Percentiles rank a stretch among this genome's conserved stretches.
Evolutionary conservation across 2,797 vertebrate species (phyloP).

Genomic region (Pelobates cultripes): DNA sequence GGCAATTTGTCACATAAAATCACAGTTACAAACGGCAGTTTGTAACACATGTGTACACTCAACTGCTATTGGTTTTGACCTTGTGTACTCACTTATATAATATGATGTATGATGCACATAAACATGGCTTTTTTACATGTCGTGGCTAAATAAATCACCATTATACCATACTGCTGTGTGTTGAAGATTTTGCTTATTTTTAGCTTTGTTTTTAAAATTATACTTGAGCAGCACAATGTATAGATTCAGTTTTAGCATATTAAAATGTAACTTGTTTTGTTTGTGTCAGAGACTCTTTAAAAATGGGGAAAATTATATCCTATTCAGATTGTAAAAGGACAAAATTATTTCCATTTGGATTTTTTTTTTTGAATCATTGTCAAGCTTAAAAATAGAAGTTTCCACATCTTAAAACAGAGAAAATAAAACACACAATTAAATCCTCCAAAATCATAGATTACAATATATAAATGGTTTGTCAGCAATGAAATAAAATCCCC

Average conservation of each 20-base stretch:
- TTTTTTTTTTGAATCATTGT: background rate
- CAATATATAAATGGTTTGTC: constrained; percentile 16
- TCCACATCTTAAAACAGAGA: background rate
- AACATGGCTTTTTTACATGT: too few species aligned
- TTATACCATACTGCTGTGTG: too few species aligned
- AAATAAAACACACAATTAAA: background rate
- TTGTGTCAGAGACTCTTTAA: background rate
- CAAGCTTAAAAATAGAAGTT: background rate
- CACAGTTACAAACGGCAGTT: too few species aligned
- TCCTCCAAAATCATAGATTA: background rate
- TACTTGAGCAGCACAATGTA: background rate
- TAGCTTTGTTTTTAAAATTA: too few species aligned
- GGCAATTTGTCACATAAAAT: too few species aligned
- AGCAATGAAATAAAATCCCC: constrained; percentile 16
- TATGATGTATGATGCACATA: too few species aligned
- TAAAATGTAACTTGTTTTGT: background rate
- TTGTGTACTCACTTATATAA: too few species aligned
- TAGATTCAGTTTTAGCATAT: background rate
- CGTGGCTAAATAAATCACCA: too few species aligned
- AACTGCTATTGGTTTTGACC: too few species aligned
- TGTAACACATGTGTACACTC: too few species aligned
- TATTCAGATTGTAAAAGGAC: background rate
- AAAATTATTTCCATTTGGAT: background rate
- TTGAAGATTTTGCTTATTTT: too few species aligned
- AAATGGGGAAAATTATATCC: background rate